Base-by-base conservation (phyloP, 2,797 vertebrate species). In the Notolabrus celidotus region DNA sequence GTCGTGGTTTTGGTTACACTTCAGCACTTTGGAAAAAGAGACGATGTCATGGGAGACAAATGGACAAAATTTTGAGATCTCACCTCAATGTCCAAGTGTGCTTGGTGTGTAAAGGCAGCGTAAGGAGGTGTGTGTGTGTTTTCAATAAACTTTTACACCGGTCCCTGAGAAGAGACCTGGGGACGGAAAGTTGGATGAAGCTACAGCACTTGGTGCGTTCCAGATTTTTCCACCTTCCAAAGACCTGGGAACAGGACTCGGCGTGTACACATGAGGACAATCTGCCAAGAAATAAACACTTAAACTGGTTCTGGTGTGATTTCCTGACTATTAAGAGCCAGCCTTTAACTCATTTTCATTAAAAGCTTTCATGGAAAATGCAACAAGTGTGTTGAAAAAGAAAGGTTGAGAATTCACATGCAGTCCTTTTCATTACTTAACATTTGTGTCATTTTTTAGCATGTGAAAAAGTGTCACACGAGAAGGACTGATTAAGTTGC, bases 131-230 rank as follows among this genome's bases (percentile, higher is more conserved):
- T n/a, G 25, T 15, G 54, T 76, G 68, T 70, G 80, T 77, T 74
- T 84, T 75, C 60, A 49, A 52, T 72, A 50, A 82, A 83, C 61
- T 53, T 33, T 62, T 56, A 46, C 62, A 29, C 52, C 19, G n/a
- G 60, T 70, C 81, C 71, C 76, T 17, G 73, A 71, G 71, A 54
- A 34, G 68, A 70, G 58, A 51, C 60, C 68, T 66, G 64, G 1
- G 55, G 54, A 82, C 42, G 75, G 61, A 79, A 82, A 83, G 67
- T 77, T 83, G 88, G 88, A 89, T 15, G 52, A 0, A 51, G 66
- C 70, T n/a, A 5, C 56, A 14, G 15, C 36, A 14, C 52, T 5
- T 27, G 1, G 42, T 34, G 47, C 0, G 38, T 53, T 84, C 67
- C 84, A 79, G 70, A 62, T 43, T 57, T 67, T 81, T 84, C 77